Evolutionary conservation across 2,888 invertebrate genomes (phyloP).

Genomic region (Falcaria lacertinaria): DNA sequence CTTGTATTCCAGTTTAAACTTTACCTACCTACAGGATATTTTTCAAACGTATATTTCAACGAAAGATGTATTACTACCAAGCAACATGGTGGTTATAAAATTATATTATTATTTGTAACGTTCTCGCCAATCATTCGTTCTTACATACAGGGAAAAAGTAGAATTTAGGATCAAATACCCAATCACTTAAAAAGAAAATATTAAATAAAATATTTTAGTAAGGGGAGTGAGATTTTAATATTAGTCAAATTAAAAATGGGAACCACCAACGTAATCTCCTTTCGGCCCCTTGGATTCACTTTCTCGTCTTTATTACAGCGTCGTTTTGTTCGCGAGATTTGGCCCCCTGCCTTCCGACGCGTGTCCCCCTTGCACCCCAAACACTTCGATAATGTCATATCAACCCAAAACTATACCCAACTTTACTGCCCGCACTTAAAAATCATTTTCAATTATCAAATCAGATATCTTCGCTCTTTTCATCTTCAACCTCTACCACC

Average conservation of each 20-base stretch:
- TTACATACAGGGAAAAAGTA: no score
- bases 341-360: constrained; percentile 66
- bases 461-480: constrained; percentile 12
- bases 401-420: constrained; percentile 50
- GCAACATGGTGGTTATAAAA: no score
- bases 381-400: constrained; percentile 55
- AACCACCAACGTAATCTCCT: constrained; percentile 73
- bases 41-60: no score
- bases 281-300: constrained; percentile 82
- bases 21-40: no score
- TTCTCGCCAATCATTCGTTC: no score
- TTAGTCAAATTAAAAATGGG: constrained; percentile 74
- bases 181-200: constrained; percentile 11
- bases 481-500: constrained; percentile 20
- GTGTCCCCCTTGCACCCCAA: constrained; percentile 65
- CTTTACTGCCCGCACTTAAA: constrained; percentile 56
- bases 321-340: constrained; percentile 81
- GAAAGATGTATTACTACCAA: no score
- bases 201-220: constrained; percentile 16
- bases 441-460: constrained; percentile 57
- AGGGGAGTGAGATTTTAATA: constrained; percentile 48
- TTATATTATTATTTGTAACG: no score
- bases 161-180: neutral
- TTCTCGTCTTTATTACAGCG: constrained; percentile 82
- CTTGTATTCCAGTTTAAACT: no score